These are phyloP conservation scores for Poecilia wingei DNA, from an alignment of 2,797 vertebrate species.

Conservation along the genomic window DNA sequence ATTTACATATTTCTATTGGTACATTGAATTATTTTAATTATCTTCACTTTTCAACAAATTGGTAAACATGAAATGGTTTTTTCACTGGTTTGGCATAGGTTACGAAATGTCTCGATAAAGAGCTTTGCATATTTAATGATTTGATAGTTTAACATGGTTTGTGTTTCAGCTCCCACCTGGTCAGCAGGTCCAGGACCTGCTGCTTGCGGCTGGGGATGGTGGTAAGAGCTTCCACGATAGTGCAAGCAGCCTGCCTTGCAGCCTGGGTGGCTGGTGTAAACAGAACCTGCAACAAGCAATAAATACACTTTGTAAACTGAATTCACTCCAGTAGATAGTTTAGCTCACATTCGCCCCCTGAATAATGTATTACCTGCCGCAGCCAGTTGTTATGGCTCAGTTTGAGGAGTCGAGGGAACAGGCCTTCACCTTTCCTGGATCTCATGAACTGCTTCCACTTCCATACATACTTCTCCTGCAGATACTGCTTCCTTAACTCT, in stretches of 20 bases:
- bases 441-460: constrained; percentile 98
- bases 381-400: constrained; percentile 99
- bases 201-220: constrained; percentile 97
- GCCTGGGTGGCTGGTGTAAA: constrained; percentile 98
- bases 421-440: constrained; percentile 84
- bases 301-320: neutral
- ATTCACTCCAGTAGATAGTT: neutral
- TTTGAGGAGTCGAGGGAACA: constrained; percentile 90
- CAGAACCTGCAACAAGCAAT: constrained; percentile 84
- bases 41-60: neutral
- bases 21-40: neutral
- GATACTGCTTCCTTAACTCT: constrained; percentile 90
- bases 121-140: neutral
- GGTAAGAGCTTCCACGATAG: constrained; percentile 95
- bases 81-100: neutral
- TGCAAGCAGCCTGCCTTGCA: constrained; percentile 95
- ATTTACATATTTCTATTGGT: neutral
- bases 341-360: neutral
- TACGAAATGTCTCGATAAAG: neutral
- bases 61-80: neutral
- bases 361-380: constrained; percentile 83
- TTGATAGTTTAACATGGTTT: neutral
- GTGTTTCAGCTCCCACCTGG: constrained; percentile 82
- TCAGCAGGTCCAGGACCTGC: constrained; percentile 96
- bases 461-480: constrained; percentile 96